Evolutionary conservation across 1,140 invertebrate genomes (phyloP).

Genomic region (Dreissena rostriformis): DNA sequence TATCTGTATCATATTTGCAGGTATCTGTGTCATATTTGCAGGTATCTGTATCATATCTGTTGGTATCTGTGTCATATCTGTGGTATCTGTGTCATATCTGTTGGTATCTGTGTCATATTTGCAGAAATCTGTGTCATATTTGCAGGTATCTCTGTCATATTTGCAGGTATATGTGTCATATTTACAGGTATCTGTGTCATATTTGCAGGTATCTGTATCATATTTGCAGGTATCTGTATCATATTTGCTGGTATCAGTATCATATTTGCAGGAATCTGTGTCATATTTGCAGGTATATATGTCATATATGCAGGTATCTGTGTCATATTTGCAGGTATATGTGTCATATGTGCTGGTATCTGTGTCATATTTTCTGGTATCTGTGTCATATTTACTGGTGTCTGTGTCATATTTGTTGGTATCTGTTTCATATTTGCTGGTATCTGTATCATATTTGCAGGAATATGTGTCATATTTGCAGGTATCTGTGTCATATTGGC

Average conservation of each 20-base stretch:
- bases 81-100: slow-evolving; percentile 21
- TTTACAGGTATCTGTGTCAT: slow-evolving; percentile 27
- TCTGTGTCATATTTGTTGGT: slow-evolving; percentile 26
- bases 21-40: slow-evolving; percentile 23
- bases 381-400: slow-evolving; percentile 25
- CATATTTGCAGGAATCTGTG: slow-evolving; percentile 17
- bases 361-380: slow-evolving; percentile 19
- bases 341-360: slow-evolving; percentile 23
- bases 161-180: slow-evolving; percentile 22
- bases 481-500: slow-evolving; percentile 18
- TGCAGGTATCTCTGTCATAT: slow-evolving; percentile 25
- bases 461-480: no score
- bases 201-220: slow-evolving; percentile 20
- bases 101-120: slow-evolving; percentile 26
- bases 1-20: slow-evolving; percentile 21
- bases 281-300: slow-evolving; percentile 23
- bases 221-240: slow-evolving; percentile 26
- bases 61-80: slow-evolving; percentile 15
- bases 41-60: slow-evolving; percentile 17
- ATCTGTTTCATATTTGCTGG: slow-evolving; percentile 16
- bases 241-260: no score
- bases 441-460: slow-evolving; percentile 25
- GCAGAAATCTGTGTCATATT: slow-evolving; percentile 21
- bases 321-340: slow-evolving; percentile 19
- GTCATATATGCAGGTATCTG: slow-evolving; percentile 22